These are phyloP conservation scores for Seriola rivoliana DNA, from an alignment of 2,113 vertebrate species.

Conservation along the genomic window DNA sequence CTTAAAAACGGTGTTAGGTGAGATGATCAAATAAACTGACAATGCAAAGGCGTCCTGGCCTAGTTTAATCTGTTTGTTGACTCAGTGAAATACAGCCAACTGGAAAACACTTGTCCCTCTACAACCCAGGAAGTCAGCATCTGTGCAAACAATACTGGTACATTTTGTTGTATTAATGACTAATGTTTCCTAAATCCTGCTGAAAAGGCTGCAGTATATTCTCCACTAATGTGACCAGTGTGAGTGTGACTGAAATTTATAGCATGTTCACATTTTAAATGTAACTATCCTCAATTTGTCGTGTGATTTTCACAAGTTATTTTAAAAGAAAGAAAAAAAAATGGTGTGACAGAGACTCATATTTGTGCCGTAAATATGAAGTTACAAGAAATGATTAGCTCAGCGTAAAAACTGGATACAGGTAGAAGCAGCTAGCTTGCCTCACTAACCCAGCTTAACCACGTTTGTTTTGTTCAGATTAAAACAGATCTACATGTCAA, in stretches of 20 bases:
- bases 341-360: not conserved
- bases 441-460: too few relatives aligned
- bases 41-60: constrained; percentile 34
- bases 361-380: not conserved
- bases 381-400: too few relatives aligned
- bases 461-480: too few relatives aligned
- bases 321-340: not conserved
- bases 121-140: constrained; percentile 58
- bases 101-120: constrained; percentile 67
- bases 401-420: too few relatives aligned
- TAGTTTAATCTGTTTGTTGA: constrained; percentile 69
- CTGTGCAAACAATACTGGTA: constrained; percentile 63
- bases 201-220: constrained; percentile 35
- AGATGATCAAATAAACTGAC: constrained; percentile 71
- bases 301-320: not conserved
- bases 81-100: constrained; percentile 59
- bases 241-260: constrained; percentile 16
- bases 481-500: too few relatives aligned
- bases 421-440: too few relatives aligned
- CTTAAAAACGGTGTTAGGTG: constrained; percentile 46
- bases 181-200: constrained; percentile 51
- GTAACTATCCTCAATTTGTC: not conserved
- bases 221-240: constrained; percentile 35
- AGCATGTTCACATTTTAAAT: constrained; percentile 7
- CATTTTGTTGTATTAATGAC: constrained; percentile 52